These are phyloP conservation scores for Ianthella basta DNA, from an alignment of 37 sponge, comb jelly and placozoan species.

Conservation along the genomic window DNA sequence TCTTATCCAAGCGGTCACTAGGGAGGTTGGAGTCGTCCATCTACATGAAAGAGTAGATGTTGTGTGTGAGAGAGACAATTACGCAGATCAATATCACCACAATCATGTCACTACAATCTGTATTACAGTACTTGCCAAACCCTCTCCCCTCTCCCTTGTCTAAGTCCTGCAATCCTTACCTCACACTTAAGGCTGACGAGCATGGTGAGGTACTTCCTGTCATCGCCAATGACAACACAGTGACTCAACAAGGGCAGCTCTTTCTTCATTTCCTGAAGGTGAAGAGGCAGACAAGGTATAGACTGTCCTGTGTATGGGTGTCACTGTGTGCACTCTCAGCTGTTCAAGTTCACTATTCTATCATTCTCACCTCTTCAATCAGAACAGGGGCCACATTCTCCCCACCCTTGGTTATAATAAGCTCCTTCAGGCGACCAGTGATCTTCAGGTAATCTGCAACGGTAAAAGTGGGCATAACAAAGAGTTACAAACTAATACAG, in stretches of 20 bases:
- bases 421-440: conserved; percentile 95
- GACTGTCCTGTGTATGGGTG: no score
- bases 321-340: no score
- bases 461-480: neutral
- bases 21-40: conserved; percentile 37
- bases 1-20: conserved; percentile 61
- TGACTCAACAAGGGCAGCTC: conserved; percentile 20
- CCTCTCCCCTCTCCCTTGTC: no score
- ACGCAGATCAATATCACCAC: no score
- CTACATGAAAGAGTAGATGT: no score
- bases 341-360: no score
- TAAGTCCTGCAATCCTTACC: conserved; percentile 45
- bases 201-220: conserved; percentile 86
- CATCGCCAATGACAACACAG: conserved; percentile 76
- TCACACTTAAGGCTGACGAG: conserved; percentile 85
- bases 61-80: no score
- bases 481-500: neutral
- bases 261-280: conserved; percentile 19
- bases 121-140: no score
- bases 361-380: conserved; percentile 80
- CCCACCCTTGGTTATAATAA: conserved; percentile 94
- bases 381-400: conserved; percentile 97
- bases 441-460: conserved; percentile 80
- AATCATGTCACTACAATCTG: no score
- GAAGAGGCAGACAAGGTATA: no score